Percentiles rank a stretch among this genome's conserved stretches.
Conservation (phyloP, 1,140 invertebrate genomes). For the Drosophila pallidifrons region DNA sequence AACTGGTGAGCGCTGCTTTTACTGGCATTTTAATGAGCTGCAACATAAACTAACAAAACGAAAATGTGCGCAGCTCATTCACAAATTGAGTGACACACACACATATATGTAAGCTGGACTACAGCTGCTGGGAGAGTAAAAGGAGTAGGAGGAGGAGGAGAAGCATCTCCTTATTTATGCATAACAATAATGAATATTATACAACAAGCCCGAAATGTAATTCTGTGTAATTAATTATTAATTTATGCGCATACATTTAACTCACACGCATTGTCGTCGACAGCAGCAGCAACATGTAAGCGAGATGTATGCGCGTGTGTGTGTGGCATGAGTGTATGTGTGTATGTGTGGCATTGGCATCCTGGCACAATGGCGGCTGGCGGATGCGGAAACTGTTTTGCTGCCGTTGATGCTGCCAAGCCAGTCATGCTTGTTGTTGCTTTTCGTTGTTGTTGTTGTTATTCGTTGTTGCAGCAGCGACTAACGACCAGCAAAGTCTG, state of each 20-base stretch:
- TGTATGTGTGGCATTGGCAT: constrained; percentile 74
- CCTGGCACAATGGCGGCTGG: constrained; percentile 79
- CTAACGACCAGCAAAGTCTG: constrained; percentile 77
- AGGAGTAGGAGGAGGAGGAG: constrained; percentile 15
- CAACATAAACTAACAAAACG: constrained; percentile 65
- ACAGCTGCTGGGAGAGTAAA: neutral
- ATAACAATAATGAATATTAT: constrained; percentile 85
- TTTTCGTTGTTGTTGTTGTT: constrained; percentile 45
- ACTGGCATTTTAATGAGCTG: constrained; percentile 77
- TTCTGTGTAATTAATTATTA: constrained; percentile 85
- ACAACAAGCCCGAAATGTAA: constrained; percentile 85
- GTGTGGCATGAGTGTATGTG: constrained; percentile 41
- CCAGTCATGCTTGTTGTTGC: constrained; percentile 62
- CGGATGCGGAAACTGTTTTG: constrained; percentile 82
- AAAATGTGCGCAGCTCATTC: constrained; percentile 63
- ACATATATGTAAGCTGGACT: neutral
- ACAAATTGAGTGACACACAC: constrained; percentile 60
- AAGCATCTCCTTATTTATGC: constrained; percentile 81
- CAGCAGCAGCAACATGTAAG: constrained; percentile 41
- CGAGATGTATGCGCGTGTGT: constrained; percentile 11
- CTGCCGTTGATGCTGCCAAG: constrained; percentile 76
- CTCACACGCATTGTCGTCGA: constrained; percentile 83
- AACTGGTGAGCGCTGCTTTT: constrained; percentile 19
- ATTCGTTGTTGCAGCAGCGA: constrained; percentile 60
- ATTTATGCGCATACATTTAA: constrained; percentile 85